Evolutionary conservation across 2,113 vertebrate species (phyloP).

Genomic region (Mus musculus): DNA sequence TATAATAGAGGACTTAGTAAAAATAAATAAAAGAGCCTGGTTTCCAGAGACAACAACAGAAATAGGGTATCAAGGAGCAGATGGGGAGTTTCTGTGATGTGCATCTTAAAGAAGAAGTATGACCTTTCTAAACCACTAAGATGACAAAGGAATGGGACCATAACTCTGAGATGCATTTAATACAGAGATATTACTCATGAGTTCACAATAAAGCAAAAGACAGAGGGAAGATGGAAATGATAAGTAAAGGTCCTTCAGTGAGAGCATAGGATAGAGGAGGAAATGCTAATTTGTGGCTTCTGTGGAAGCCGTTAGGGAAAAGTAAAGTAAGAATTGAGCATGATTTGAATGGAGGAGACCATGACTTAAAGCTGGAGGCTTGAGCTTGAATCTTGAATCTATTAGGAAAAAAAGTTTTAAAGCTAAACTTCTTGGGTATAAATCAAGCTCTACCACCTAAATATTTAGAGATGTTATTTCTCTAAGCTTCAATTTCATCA

Average conservation of each 20-base stretch:
- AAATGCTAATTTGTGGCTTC: neutral
- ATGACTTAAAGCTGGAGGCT: neutral
- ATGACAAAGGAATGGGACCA: neutral
- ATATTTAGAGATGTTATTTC: neutral
- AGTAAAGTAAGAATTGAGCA: neutral
- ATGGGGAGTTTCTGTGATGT: neutral
- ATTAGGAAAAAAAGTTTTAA: conserved; percentile 21
- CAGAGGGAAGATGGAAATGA: neutral
- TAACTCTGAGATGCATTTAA: neutral
- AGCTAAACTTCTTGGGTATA: neutral
- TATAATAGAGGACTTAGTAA: neutral
- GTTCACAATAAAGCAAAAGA: neutral
- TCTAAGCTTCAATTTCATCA: conserved; percentile 2
- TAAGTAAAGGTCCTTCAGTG: neutral
- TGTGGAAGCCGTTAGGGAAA: neutral
- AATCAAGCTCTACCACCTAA: neutral
- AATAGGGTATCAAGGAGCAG: neutral
- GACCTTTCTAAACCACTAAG: neutral
- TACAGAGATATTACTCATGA: neutral
- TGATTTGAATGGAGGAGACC: neutral
- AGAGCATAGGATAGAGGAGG: neutral
- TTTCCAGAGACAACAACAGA: neutral
- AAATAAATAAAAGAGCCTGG: neutral
- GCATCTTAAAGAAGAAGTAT: neutral
- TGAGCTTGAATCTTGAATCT: conserved; percentile 40